These are phyloP conservation scores for Cheilosia vulpina DNA, from an alignment of 2,888 invertebrate species.

Conservation along the genomic window DNA sequence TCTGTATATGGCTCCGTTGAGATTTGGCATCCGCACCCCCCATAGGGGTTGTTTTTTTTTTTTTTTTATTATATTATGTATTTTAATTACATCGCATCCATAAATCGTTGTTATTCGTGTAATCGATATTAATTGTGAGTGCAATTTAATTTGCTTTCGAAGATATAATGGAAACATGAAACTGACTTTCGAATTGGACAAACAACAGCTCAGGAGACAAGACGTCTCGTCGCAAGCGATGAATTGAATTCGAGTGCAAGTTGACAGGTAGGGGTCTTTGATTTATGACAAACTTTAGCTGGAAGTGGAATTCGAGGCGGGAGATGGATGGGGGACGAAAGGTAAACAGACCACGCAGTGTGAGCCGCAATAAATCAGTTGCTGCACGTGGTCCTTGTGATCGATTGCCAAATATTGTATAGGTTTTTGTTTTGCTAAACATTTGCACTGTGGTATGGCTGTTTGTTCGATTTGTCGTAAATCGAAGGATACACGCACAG, in stretches of 20 bases:
- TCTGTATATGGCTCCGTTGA: background rate
- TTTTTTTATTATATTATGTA: background rate
- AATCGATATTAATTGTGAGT: conserved; percentile 61
- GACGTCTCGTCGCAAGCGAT: background rate
- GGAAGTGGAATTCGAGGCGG: background rate
- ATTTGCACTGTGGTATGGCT: background rate
- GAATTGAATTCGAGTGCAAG: conserved; percentile 1
- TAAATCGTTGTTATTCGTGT: conserved; percentile 56
- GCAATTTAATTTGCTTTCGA: conserved; percentile 46
- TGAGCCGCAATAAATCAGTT: conserved; percentile 34
- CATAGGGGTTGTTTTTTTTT: background rate
- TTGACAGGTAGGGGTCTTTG: background rate
- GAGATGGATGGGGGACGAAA: background rate
- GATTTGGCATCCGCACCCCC: background rate
- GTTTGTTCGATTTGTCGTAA: conserved; percentile 11
- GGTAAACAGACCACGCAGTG: background rate
- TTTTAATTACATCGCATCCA: conserved; percentile 57
- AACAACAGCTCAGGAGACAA: background rate
- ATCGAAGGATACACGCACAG: conserved; percentile 21
- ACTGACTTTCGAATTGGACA: conserved; percentile 1
- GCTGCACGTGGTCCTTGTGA: conserved; percentile 18
- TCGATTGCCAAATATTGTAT: conserved; percentile 18
- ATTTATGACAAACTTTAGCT: conserved; percentile 31
- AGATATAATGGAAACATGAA: conserved; percentile 37
- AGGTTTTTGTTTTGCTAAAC: background rate